phyloP scores from a whole-genome alignment of 2,797 vertebrate species.

The Myotis vivesi region DNA sequence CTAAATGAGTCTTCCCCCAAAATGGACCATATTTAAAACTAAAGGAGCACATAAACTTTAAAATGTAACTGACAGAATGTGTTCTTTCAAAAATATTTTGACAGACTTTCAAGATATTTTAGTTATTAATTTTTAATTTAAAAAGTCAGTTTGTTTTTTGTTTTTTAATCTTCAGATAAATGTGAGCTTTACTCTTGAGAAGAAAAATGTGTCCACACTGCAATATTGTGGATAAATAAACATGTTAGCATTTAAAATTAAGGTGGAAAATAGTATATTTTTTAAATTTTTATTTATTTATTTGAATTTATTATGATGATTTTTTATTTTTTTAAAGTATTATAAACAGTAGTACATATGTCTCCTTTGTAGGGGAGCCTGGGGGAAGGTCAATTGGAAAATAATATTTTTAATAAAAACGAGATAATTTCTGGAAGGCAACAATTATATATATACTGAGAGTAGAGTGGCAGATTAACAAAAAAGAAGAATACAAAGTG shows the following conservation, averaged over 20 bases:
- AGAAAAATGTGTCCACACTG: background rate
- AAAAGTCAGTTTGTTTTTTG: background rate
- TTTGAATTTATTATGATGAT: too few species aligned
- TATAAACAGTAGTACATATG: too few species aligned
- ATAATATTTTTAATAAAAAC: background rate
- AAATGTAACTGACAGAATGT: background rate
- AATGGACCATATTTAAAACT: background rate
- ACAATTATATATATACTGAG: background rate
- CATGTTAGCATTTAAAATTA: background rate
- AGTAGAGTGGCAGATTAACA: background rate
- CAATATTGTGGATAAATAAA: background rate
- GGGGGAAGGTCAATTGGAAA: background rate
- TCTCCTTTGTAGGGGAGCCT: too few species aligned
- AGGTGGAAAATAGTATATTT: background rate
- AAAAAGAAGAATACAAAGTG: background rate
- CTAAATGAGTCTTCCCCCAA: background rate
- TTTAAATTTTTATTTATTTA: too few species aligned
- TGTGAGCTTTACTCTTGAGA: background rate
- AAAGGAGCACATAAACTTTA: background rate
- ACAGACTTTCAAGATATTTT: background rate
- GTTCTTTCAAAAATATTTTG: slow-evolving; percentile 1
- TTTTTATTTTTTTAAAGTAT: too few species aligned
- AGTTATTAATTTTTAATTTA: background rate
- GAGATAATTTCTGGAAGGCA: background rate
- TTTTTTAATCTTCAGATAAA: background rate